phyloP scores from a whole-genome alignment of 2,888 invertebrate genomes.

The Pyrrhosoma nymphula region DNA sequence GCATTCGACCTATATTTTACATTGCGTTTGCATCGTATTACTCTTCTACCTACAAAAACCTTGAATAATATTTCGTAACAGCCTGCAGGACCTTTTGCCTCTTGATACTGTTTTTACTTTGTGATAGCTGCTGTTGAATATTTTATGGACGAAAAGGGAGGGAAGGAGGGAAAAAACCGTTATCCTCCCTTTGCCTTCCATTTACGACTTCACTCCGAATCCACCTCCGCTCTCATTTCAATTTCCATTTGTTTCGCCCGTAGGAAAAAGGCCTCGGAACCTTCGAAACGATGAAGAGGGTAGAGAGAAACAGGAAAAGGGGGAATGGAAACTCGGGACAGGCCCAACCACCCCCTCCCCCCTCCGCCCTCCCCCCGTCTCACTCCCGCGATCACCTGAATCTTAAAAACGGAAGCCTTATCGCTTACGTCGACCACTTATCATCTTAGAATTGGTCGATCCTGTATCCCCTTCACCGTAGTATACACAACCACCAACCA shows the following conservation, averaged over 20 bases:
- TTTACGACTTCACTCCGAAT: conserved; percentile 18
- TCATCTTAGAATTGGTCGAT: conserved; percentile 3
- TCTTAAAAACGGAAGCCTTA: conserved; percentile 18
- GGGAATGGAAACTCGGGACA: not conserved
- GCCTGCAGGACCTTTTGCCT: not conserved
- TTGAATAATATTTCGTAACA: not conserved
- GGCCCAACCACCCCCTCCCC: too few relatives aligned
- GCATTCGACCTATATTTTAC: not conserved
- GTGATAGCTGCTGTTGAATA: not conserved
- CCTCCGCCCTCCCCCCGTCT: not conserved
- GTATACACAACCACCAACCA: not conserved
- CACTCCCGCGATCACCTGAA: not conserved
- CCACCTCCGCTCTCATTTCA: not conserved
- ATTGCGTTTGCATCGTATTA: not conserved
- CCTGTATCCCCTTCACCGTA: not conserved
- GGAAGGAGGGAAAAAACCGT: not conserved
- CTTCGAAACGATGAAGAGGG: not conserved
- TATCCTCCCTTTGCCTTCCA: not conserved
- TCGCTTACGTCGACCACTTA: not conserved
- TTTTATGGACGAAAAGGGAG: not conserved
- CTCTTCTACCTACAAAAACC: not conserved
- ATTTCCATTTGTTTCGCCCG: conserved; percentile 8
- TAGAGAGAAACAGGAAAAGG: not conserved
- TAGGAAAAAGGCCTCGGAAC: not conserved
- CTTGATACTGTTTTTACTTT: not conserved